phyloP scores from a whole-genome alignment of 2,888 invertebrate genomes.

The Pogonocherus hispidulus region DNA sequence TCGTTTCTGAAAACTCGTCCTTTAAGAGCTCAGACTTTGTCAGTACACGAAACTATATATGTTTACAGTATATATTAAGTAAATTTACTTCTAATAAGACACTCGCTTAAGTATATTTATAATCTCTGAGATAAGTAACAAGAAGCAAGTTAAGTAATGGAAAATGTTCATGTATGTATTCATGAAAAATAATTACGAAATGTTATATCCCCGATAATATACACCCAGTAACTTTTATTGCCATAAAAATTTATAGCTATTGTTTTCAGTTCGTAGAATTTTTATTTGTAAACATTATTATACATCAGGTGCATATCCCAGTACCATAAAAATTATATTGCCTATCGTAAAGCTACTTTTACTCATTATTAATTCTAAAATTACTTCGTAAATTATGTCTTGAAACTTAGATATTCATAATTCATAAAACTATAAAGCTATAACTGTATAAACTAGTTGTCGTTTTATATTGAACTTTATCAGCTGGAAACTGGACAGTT shows the following conservation, averaged over 20 bases:
- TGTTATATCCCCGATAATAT: no score
- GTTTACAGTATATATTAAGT: no score
- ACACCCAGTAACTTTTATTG: background rate
- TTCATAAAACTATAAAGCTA: slow-evolving; percentile 15
- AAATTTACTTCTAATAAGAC: no score
- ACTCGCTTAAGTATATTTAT: no score
- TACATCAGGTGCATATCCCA: background rate
- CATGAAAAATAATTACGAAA: no score
- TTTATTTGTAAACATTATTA: slow-evolving; percentile 9
- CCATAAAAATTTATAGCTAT: slow-evolving; percentile 3
- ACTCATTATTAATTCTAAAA: slow-evolving; percentile 8
- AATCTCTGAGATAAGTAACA: no score
- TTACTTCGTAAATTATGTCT: slow-evolving; percentile 15
- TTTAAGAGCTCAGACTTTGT: no score
- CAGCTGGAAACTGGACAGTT: background rate
- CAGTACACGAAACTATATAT: no score
- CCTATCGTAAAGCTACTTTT: slow-evolving; percentile 18
- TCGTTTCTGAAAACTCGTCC: no score
- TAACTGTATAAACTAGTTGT: background rate
- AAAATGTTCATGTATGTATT: no score
- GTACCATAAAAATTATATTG: slow-evolving; percentile 19
- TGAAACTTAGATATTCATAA: slow-evolving; percentile 12
- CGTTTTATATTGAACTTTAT: background rate
- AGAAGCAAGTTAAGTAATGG: no score
- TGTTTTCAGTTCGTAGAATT: slow-evolving; percentile 2